Percentiles rank a stretch among this genome's conserved stretches.
phyloP scores from a whole-genome alignment of 2,888 invertebrate genomes.

The Volucella zonaria region DNA sequence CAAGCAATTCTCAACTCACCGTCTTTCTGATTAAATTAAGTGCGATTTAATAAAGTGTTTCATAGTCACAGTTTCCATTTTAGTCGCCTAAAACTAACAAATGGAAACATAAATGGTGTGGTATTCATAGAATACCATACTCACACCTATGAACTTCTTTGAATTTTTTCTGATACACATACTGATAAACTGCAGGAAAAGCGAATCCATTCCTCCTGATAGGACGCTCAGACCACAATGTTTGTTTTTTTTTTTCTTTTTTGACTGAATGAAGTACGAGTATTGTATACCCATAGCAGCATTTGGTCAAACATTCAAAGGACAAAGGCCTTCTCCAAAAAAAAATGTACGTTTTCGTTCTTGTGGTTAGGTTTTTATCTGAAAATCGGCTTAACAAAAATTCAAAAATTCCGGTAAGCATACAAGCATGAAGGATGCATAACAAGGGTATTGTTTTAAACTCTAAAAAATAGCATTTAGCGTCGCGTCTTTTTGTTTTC shows the following conservation, averaged over 20 bases:
- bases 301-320: slow-evolving; percentile 51
- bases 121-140: too few relatives aligned
- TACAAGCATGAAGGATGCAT: slow-evolving; percentile 28
- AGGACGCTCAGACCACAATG: slow-evolving; percentile 34
- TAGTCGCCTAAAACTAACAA: too few relatives aligned
- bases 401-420: slow-evolving; percentile 42
- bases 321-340: slow-evolving; percentile 64
- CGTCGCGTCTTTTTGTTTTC: too few relatives aligned
- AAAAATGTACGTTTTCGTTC: slow-evolving; percentile 42
- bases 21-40: too few relatives aligned
- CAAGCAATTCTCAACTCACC: too few relatives aligned
- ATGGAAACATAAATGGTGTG: too few relatives aligned
- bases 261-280: neutral
- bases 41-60: too few relatives aligned
- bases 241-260: slow-evolving; percentile 14
- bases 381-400: slow-evolving; percentile 68
- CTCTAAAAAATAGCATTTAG: slow-evolving; percentile 7
- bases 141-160: neutral
- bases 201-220: slow-evolving; percentile 38
- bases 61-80: too few relatives aligned
- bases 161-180: slow-evolving; percentile 20
- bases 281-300: slow-evolving; percentile 11
- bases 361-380: slow-evolving; percentile 69
- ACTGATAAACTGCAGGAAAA: slow-evolving; percentile 49
- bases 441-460: slow-evolving; percentile 43